Conservation (phyloP, 2,113 vertebrate species). For the Gymnorhina tibicen region DNA sequence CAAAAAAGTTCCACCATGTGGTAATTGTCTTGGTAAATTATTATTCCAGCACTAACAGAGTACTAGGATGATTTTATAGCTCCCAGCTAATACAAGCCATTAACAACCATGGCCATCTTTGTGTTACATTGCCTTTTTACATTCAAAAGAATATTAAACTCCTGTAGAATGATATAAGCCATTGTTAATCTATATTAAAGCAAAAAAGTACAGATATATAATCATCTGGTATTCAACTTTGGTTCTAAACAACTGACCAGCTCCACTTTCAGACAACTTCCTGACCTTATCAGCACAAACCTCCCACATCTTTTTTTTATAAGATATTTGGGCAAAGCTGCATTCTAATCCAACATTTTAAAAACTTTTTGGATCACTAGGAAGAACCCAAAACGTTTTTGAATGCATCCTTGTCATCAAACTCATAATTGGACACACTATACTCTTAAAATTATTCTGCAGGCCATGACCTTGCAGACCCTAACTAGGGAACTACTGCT, state of each 20-base stretch:
- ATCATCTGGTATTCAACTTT: background rate
- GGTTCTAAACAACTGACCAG: background rate
- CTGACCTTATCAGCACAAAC: background rate
- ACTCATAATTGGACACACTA: background rate
- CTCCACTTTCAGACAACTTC: background rate
- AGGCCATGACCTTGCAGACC: background rate
- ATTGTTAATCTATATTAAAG: background rate
- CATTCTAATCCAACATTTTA: background rate
- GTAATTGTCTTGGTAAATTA: conserved; percentile 98
- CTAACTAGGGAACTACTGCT: background rate
- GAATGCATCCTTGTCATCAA: background rate
- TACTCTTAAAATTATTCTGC: background rate
- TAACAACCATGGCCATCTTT: conserved; percentile 76
- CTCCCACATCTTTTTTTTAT: background rate
- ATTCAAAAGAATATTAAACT: conserved; percentile 61
- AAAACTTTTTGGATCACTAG: background rate
- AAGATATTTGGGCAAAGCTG: background rate
- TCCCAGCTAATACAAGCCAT: conserved; percentile 88
- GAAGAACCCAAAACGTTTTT: background rate
- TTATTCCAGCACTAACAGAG: conserved; percentile 88
- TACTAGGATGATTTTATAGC: conserved; percentile 87
- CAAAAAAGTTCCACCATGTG: conserved; percentile 86
- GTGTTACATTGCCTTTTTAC: conserved; percentile 72
- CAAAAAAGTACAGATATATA: background rate
- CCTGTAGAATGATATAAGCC: conserved; percentile 9